Conservation (phyloP, 2,888 invertebrate species). For the Stramonita haemastoma region DNA sequence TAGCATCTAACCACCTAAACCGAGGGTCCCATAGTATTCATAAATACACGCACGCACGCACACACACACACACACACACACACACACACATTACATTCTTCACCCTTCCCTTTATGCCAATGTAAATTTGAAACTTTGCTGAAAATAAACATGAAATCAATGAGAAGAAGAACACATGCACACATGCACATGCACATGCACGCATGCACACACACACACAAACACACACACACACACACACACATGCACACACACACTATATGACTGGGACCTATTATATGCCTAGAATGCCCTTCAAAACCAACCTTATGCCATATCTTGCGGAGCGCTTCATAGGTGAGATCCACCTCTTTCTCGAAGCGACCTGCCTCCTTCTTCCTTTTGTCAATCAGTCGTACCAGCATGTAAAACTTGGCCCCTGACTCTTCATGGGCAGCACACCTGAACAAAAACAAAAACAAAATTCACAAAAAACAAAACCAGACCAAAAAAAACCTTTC, state of each 20-base stretch:
- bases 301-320: slow-evolving; percentile 16
- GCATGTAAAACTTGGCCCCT: slow-evolving; percentile 8
- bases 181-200: slow-evolving; percentile 4
- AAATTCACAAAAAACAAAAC: neutral
- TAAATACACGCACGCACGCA: neutral
- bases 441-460: neutral
- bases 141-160: neutral
- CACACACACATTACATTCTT: neutral
- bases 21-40: too few species aligned
- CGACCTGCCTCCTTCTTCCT: neutral
- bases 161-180: neutral
- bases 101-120: too few species aligned
- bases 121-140: too few species aligned
- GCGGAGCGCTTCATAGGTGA: neutral
- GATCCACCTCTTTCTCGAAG: slow-evolving; percentile 2
- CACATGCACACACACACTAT: neutral
- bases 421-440: slow-evolving; percentile 11
- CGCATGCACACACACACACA: slow-evolving; percentile 9
- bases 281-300: neutral
- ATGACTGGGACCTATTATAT: too few species aligned
- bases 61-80: slow-evolving; percentile 19
- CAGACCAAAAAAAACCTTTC: too few species aligned
- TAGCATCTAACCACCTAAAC: too few species aligned
- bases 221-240: slow-evolving; percentile 21
- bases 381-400: slow-evolving; percentile 3